phyloP scores from a whole-genome alignment of 1,140 invertebrate species.

The Sminthurides bifidus region DNA sequence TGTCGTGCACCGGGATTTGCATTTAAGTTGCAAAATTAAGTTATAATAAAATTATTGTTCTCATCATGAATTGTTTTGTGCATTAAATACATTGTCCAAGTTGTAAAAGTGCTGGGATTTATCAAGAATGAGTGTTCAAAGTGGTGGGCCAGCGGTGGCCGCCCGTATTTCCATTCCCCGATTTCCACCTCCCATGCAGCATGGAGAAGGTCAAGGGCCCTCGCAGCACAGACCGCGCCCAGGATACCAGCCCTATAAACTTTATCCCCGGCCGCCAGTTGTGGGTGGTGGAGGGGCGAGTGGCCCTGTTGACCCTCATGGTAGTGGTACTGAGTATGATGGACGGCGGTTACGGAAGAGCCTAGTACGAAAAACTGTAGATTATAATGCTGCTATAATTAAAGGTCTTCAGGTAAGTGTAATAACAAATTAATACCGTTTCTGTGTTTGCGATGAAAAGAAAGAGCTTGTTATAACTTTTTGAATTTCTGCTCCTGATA shows the following conservation, averaged over 20 bases:
- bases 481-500: slow-evolving; percentile 35
- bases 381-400: slow-evolving; percentile 94
- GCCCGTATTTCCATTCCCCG: too few relatives aligned
- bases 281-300: background rate
- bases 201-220: too few relatives aligned
- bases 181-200: too few relatives aligned
- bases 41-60: too few relatives aligned
- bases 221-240: background rate
- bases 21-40: too few relatives aligned
- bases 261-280: background rate
- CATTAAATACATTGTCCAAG: too few relatives aligned
- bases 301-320: slow-evolving; percentile 29
- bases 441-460: slow-evolving; percentile 8
- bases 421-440: too few relatives aligned
- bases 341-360: slow-evolving; percentile 90
- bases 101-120: too few relatives aligned
- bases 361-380: slow-evolving; percentile 93
- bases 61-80: too few relatives aligned
- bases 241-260: background rate
- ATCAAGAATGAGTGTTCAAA: too few relatives aligned
- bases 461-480: background rate
- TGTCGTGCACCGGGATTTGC: too few relatives aligned
- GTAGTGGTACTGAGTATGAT: slow-evolving; percentile 70
- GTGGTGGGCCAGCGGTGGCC: too few relatives aligned
- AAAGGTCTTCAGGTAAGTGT: slow-evolving; percentile 71